phyloP scores from a whole-genome alignment of 2,797 vertebrate genomes.

The Gymnodraco acuticeps region DNA sequence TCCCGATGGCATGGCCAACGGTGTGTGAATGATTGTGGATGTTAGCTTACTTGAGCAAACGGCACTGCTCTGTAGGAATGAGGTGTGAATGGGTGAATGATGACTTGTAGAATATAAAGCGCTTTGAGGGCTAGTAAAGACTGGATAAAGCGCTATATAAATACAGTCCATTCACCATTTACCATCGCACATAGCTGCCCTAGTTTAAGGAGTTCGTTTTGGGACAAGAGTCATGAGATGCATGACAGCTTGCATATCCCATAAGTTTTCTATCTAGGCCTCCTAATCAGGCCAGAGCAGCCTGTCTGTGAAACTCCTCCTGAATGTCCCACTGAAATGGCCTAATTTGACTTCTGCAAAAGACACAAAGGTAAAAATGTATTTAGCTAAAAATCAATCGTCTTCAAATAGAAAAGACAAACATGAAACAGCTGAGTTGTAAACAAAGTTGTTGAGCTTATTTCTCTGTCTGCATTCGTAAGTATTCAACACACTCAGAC shows the following conservation, averaged over 20 bases:
- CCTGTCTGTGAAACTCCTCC: conserved; percentile 45
- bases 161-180: no score
- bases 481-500: neutral
- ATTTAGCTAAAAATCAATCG: neutral
- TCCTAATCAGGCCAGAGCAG: conserved; percentile 83
- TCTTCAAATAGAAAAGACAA: neutral
- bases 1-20: no score
- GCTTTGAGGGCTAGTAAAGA: no score
- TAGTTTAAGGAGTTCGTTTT: conserved; percentile 60
- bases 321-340: conserved; percentile 56
- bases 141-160: no score
- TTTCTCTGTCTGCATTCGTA: neutral
- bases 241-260: conserved; percentile 49
- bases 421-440: conserved; percentile 15
- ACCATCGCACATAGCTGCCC: conserved; percentile 42
- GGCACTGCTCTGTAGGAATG: no score
- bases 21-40: no score
- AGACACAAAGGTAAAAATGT: neutral
- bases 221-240: conserved; percentile 59
- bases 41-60: no score
- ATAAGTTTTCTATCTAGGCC: conserved; percentile 78
- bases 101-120: no score
- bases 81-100: no score
- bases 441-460: neutral
- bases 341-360: conserved; percentile 45